phyloP scores from a whole-genome alignment of 1,140 invertebrate genomes.

The Leptinotarsa texana region DNA sequence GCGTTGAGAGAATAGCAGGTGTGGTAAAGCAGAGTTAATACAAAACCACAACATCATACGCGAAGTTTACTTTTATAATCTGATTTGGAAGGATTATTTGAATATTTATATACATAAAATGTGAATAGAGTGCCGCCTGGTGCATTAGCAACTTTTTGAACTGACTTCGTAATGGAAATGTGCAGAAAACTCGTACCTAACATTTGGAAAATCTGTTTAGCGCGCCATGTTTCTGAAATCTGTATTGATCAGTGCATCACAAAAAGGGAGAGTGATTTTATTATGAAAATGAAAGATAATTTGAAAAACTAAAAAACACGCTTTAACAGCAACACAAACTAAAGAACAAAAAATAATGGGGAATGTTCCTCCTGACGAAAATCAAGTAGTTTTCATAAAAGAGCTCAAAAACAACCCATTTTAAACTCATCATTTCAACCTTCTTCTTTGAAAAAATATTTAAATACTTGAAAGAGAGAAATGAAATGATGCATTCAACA shows the following conservation, averaged over 20 bases:
- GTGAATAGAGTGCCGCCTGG: conserved; percentile 38
- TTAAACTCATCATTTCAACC: no score
- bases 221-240: neutral
- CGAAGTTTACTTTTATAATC: conserved; percentile 51
- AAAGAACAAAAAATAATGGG: no score
- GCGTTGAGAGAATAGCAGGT: conserved; percentile 48
- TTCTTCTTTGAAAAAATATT: no score
- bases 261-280: no score
- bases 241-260: neutral
- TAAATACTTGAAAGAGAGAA: no score
- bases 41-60: conserved; percentile 52
- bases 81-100: conserved; percentile 50
- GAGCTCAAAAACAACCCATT: no score
- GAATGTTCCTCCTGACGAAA: no score
- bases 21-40: conserved; percentile 44
- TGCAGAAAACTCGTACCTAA: conserved; percentile 29
- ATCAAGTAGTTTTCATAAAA: no score
- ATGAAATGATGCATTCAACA: no score
- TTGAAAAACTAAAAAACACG: no score
- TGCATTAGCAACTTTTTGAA: conserved; percentile 46
- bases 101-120: conserved; percentile 53
- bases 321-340: no score
- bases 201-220: conserved; percentile 21
- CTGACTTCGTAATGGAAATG: conserved; percentile 38
- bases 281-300: no score